These are phyloP conservation scores for Chironomus riparius DNA, from an alignment of 2,888 invertebrate genomes.

Conservation along the genomic window DNA sequence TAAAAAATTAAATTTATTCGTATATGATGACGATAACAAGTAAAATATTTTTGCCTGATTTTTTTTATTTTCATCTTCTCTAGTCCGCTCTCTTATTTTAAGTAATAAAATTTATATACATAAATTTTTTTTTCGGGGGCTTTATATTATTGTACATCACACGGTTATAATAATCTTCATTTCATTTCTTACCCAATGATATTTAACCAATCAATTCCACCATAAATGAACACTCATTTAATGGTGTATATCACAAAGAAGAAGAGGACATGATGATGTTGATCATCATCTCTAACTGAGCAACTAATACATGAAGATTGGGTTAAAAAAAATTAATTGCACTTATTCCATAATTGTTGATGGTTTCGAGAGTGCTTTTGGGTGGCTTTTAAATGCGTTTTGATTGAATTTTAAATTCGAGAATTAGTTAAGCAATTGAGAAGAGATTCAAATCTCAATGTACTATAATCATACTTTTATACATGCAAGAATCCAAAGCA, in stretches of 20 bases:
- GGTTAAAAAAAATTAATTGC: too few relatives aligned
- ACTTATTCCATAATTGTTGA: too few relatives aligned
- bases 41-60: not conserved
- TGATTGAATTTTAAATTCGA: too few relatives aligned
- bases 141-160: not conserved
- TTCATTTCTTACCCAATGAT: conserved; percentile 10
- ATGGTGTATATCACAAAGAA: not conserved
- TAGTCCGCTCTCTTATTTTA: not conserved
- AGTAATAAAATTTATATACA: conserved; percentile 25
- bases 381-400: too few relatives aligned
- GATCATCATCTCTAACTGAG: not conserved
- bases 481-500: too few relatives aligned
- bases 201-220: conserved; percentile 5
- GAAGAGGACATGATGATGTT: not conserved
- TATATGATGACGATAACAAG: conserved; percentile 20
- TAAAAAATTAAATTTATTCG: conserved; percentile 4
- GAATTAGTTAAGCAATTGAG: too few relatives aligned
- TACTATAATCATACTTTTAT: too few relatives aligned
- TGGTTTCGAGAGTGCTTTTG: too few relatives aligned
- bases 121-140: not conserved
- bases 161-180: not conserved
- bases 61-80: not conserved
- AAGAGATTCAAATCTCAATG: too few relatives aligned
- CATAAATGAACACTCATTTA: not conserved
- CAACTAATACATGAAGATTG: too few relatives aligned